These are phyloP conservation scores for Heliconius charithonia DNA, from an alignment of 2,888 invertebrate species.

Conservation along the genomic window DNA sequence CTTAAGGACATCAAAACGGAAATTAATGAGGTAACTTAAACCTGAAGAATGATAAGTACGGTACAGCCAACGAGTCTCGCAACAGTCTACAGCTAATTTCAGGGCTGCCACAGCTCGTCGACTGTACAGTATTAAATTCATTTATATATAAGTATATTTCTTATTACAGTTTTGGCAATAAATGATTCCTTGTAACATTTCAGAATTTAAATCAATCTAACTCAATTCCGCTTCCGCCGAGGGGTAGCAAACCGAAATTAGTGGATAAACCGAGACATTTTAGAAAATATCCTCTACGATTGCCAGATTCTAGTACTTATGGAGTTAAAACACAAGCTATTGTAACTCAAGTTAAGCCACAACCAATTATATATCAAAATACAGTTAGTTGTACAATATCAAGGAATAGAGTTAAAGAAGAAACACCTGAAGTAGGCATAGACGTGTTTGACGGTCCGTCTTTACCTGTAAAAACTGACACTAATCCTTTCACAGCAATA, in stretches of 20 bases:
- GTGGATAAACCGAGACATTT: slow-evolving; percentile 73
- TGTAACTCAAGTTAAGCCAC: slow-evolving; percentile 31
- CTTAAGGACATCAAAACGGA: slow-evolving; percentile 1
- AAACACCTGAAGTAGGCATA: slow-evolving; percentile 33
- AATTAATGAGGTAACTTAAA: background rate
- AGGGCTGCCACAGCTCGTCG: background rate
- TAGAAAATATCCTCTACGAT: slow-evolving; percentile 67
- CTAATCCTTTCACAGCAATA: slow-evolving; percentile 62
- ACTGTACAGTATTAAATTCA: background rate
- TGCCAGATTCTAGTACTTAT: slow-evolving; percentile 49
- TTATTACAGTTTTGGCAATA: too few relatives aligned
- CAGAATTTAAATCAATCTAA: slow-evolving; percentile 57
- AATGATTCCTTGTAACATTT: slow-evolving; percentile 41
- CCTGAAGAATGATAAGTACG: background rate
- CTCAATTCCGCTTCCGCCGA: slow-evolving; percentile 69
- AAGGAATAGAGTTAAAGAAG: slow-evolving; percentile 25
- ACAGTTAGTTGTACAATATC: slow-evolving; percentile 52
- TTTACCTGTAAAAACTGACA: slow-evolving; percentile 52
- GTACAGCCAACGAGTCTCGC: background rate
- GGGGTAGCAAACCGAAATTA: slow-evolving; percentile 66
- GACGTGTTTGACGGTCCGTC: slow-evolving; percentile 61
- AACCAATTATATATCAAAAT: slow-evolving; percentile 68
- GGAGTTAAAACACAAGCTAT: slow-evolving; percentile 8
- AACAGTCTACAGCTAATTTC: background rate
- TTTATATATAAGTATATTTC: background rate